Evolutionary conservation across 2,113 vertebrate genomes (phyloP).

Genomic region (Onychostruthus taczanowskii): DNA sequence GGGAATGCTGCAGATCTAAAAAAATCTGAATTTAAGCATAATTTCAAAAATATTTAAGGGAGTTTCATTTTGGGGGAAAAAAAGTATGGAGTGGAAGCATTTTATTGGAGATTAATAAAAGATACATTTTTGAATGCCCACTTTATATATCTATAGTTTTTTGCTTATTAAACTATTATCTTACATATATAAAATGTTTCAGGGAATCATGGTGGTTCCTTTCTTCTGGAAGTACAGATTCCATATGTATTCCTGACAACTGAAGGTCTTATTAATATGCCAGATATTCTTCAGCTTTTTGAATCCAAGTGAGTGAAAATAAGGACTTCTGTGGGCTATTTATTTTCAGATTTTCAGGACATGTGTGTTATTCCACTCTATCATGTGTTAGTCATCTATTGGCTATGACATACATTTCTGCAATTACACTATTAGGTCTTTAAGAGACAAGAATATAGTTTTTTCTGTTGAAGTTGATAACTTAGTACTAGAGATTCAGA

Average conservation of each 20-base stretch:
- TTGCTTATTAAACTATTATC: background rate
- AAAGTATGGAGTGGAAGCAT: background rate
- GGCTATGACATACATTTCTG: background rate
- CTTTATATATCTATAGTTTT: background rate
- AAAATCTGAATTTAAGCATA: background rate
- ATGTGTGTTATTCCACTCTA: background rate
- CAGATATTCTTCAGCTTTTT: constrained; percentile 82
- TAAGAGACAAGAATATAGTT: background rate
- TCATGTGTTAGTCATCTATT: background rate
- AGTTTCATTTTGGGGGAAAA: background rate
- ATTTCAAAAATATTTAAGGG: background rate
- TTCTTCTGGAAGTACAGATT: constrained; percentile 77
- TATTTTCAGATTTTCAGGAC: background rate
- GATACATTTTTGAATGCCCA: background rate
- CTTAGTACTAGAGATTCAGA: background rate
- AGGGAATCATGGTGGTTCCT: constrained; percentile 36
- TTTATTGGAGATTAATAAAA: background rate
- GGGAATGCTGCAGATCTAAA: background rate
- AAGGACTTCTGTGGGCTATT: background rate
- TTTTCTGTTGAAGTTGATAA: background rate
- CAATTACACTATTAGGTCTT: background rate
- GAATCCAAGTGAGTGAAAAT: constrained; percentile 84
- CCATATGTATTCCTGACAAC: constrained; percentile 85
- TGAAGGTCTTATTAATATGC: constrained; percentile 81
- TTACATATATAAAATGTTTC: constrained; percentile 24